phyloP scores from a whole-genome alignment of 2,797 vertebrate species.

The Anas bernieri region DNA sequence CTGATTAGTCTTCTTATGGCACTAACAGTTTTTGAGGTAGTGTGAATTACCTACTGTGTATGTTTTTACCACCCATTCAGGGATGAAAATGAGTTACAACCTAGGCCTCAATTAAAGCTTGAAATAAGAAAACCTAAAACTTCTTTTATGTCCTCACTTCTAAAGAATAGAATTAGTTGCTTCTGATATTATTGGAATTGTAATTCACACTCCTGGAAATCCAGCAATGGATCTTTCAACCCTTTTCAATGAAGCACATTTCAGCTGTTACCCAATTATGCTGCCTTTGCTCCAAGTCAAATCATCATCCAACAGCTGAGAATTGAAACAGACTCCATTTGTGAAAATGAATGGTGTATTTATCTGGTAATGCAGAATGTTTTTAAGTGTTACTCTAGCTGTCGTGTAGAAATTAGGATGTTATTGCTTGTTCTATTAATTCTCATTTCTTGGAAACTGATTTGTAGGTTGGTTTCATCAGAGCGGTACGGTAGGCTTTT shows the following conservation, averaged over 20 bases:
- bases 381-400: constrained; percentile 82
- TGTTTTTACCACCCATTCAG: constrained; percentile 91
- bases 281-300: constrained; percentile 83
- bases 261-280: constrained; percentile 81
- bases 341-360: constrained; percentile 79
- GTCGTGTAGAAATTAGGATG: constrained; percentile 69
- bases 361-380: constrained; percentile 74
- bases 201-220: constrained; percentile 85
- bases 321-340: constrained; percentile 86
- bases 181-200: constrained; percentile 84
- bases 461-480: constrained; percentile 56
- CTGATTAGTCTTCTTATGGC: constrained; percentile 93
- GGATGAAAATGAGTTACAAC: constrained; percentile 88
- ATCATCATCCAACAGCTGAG: constrained; percentile 82
- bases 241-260: constrained; percentile 75
- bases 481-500: background rate
- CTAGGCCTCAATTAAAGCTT: constrained; percentile 85
- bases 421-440: constrained; percentile 71
- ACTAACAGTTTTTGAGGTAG: constrained; percentile 96
- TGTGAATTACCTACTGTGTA: constrained; percentile 97
- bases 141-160: constrained; percentile 84
- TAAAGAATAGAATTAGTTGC: constrained; percentile 84
- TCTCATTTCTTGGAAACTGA: constrained; percentile 62
- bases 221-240: constrained; percentile 81
- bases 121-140: constrained; percentile 82